Base-by-base conservation (phyloP, 2,113 vertebrate species). In the Rhabdomys dilectus region DNA sequence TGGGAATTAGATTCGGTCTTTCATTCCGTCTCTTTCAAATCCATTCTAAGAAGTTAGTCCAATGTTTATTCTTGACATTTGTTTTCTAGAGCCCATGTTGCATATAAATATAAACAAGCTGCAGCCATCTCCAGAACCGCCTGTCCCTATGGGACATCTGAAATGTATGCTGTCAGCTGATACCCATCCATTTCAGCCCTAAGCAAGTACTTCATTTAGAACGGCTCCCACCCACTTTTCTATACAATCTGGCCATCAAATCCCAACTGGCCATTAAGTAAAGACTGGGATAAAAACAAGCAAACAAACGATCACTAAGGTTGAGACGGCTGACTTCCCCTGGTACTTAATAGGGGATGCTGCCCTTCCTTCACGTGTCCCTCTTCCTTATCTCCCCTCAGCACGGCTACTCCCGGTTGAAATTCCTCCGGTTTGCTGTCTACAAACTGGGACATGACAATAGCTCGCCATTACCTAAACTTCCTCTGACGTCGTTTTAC, bases 11-110 rank as follows among this genome's bases (percentile, higher is more conserved):
- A 95, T 82, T 76, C 70, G 2, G 70, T n/a, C 90, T 85, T n/a
- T 56, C 73, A 77, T 91, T 78, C 58, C n/a, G 87, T 82, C 51
- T 78, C n/a, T 89, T 66, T 64, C 62, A 62, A 68, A 72, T 56
- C 26, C 39, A 84, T 64, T 87, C 81, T 91, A 68, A 91, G 91
- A 96, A 94, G 86, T 95, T 58, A 82, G 76, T 81, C 53, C 64
- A 72, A 53, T 70, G 60, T 72, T 94, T 88, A 87, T 89, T 93
- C 72, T 68, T 91, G 78, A 76, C 87, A 76, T 68, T 89, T 64
- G 39, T 93, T 93, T 75, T 73, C 60, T 70, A 84, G 86, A 78
- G 60, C 76, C 34, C 89, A 36, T 87, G 86, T 31, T 94, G 2
- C 53, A 91, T 31, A 16, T n/a, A 73, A 91, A 88, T 80, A 92